Conservation (phyloP, 2,113 vertebrate genomes). For the Chlorocebus sabaeus region DNA sequence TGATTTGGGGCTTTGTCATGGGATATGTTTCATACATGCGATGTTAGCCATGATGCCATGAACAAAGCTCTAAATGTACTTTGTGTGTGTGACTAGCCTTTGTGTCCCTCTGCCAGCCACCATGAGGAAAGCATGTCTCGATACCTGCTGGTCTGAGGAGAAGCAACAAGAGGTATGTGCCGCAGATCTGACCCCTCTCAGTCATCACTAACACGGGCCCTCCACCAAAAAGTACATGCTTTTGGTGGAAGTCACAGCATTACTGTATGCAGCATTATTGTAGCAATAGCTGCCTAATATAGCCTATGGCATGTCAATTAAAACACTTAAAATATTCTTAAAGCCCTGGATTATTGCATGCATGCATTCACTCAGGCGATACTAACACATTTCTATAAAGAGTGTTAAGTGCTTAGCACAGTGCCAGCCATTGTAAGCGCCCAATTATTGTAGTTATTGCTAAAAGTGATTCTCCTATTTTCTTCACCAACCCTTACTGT, state of each 20-base stretch:
- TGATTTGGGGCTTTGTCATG: neutral
- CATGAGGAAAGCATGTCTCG: neutral
- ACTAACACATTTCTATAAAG: neutral
- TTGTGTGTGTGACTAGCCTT: neutral
- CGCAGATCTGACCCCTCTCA: too few relatives aligned
- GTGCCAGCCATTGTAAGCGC: fast-evolving
- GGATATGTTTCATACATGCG: neutral
- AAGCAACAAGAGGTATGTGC: neutral
- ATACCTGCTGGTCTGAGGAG: neutral
- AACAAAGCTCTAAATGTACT: neutral
- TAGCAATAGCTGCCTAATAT: neutral
- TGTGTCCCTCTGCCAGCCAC: neutral
- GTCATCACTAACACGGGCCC: fast-evolving
- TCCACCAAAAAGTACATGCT: too few relatives aligned
- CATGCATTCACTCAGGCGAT: neutral
- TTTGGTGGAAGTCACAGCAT: neutral
- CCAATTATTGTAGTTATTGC: too few relatives aligned
- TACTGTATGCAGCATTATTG: too few relatives aligned
- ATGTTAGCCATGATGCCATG: neutral
- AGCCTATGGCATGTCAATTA: neutral
- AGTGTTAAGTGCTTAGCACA: neutral
- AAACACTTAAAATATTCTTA: neutral
- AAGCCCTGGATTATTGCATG: neutral
- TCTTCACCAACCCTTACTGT: neutral
- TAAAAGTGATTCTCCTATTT: neutral